A percentile compares a stretch with the other conserved stretches of the same genome.
Conservation (phyloP, 2,113 vertebrate species). For the Machaerirhynchus nigripectus region DNA sequence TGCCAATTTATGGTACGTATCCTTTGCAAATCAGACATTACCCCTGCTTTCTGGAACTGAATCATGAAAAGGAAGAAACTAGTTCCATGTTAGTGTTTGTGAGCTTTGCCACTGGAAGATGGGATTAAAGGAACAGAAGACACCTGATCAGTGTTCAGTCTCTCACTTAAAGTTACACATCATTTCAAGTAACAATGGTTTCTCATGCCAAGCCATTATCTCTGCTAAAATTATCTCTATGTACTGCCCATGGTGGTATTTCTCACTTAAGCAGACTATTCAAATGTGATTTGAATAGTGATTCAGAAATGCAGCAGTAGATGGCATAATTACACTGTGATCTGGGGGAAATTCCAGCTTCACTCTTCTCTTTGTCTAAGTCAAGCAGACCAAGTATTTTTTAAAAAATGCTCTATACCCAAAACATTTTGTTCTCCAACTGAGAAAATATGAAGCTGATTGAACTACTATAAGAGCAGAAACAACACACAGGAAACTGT, state of each 20-base stretch:
- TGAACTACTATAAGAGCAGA: neutral
- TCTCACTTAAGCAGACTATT: neutral
- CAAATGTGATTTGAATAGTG: slow-evolving; percentile 30
- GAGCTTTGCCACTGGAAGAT: neutral
- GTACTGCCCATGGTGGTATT: neutral
- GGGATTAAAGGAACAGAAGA: neutral
- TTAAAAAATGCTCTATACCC: neutral
- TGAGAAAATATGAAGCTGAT: neutral
- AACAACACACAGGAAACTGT: neutral
- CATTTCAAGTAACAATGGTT: neutral
- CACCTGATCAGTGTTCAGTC: neutral
- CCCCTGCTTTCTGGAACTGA: neutral
- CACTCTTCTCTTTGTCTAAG: neutral
- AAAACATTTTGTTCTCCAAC: neutral
- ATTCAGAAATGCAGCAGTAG: slow-evolving; percentile 29
- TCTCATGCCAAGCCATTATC: neutral
- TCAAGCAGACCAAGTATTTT: neutral
- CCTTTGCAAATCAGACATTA: neutral
- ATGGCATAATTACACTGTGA: slow-evolving; percentile 35
- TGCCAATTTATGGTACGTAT: neutral
- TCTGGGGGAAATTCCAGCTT: neutral
- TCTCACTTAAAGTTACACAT: neutral
- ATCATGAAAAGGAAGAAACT: neutral
- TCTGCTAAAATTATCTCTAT: neutral
- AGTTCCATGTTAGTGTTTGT: neutral